These are phyloP conservation scores for Phymatocera aterrima DNA, from an alignment of 2,888 invertebrate species.

Conservation along the genomic window DNA sequence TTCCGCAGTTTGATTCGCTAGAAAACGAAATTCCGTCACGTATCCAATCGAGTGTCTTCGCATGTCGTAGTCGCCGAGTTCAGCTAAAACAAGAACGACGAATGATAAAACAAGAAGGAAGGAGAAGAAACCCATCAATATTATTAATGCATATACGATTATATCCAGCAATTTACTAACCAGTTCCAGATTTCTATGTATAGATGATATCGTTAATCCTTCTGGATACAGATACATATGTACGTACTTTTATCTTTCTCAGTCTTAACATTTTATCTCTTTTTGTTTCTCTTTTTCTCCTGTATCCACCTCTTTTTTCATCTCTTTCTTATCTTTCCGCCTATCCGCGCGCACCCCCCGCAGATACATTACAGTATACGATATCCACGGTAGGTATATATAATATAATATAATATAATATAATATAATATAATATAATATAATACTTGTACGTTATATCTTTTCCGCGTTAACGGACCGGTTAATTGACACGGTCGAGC, in stretches of 20 bases:
- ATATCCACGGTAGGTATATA: not conserved
- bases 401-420: no score
- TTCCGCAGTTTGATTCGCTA: conserved; percentile 94
- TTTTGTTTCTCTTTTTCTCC: not conserved
- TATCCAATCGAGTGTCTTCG: conserved; percentile 92
- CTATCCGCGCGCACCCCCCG: not conserved
- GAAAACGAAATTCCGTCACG: conserved; percentile 95
- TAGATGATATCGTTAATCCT: not conserved
- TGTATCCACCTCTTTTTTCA: not conserved
- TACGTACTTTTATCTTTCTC: not conserved
- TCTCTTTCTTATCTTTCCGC: not conserved
- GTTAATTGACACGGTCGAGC: conserved; percentile 37
- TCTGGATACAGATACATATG: no score
- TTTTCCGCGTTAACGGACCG: conserved; percentile 17
- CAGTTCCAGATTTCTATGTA: not conserved
- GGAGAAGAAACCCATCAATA: not conserved
- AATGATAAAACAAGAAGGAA: not conserved
- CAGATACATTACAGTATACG: not conserved
- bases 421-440: not conserved
- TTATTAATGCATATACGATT: not conserved
- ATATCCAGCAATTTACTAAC: conserved; percentile 28
- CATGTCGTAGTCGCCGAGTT: conserved; percentile 95
- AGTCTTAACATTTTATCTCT: not conserved
- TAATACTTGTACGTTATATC: not conserved
- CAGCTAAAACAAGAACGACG: conserved; percentile 79